Base-by-base conservation (phyloP, 2,113 vertebrate genomes). In the Penelope pileata region DNA sequence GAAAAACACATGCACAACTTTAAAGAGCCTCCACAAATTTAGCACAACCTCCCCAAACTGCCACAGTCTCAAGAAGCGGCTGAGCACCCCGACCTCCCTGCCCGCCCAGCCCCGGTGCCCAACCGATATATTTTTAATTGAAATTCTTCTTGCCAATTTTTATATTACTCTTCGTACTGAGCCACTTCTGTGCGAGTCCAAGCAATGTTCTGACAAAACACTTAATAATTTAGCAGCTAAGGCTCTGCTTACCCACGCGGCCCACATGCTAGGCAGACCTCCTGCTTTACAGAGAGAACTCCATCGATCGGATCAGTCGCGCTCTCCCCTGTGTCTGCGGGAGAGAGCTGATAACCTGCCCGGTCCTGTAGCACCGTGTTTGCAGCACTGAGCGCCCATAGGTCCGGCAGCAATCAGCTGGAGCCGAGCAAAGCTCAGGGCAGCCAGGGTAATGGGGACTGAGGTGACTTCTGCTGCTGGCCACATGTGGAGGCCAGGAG, bases 241-340 rank as follows among this genome's bases (percentile, higher is more conserved):
- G 36, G 10, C 38, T 16, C 21, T 9, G 86, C 96, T 97, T 96
- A 97, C 97, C 96, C 79, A 60, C 30, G 12, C 0, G 0, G 82
- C 56, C 68, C 88, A 92, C 82, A 95, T 86, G 63, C 82, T 5
- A 45, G 42, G 69, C 42, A 78, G 58, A 72, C 26, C 27, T 92
- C 89, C 47, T 36, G 75, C 23, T 56, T 32, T 5, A 81, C 3
- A 60, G 45, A 26, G 72, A 60, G 38, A 91, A 26, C 22, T 81
- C 64, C 53, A 88, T 9, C 1, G 6, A 74, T 10, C 4, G 34
- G 38, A 76, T 10, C 47, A 30, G 11, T 22, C 12, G 64, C 64
- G 2, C 40, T 17, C 50, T 27, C n/a, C 32, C 45, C 42, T 23
- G 6, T 0, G 7, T 22, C 62, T 24, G 42, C 0, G 1, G 3